Conservation (phyloP, 2,113 vertebrate genomes). For the Chloroceryle aenea region DNA sequence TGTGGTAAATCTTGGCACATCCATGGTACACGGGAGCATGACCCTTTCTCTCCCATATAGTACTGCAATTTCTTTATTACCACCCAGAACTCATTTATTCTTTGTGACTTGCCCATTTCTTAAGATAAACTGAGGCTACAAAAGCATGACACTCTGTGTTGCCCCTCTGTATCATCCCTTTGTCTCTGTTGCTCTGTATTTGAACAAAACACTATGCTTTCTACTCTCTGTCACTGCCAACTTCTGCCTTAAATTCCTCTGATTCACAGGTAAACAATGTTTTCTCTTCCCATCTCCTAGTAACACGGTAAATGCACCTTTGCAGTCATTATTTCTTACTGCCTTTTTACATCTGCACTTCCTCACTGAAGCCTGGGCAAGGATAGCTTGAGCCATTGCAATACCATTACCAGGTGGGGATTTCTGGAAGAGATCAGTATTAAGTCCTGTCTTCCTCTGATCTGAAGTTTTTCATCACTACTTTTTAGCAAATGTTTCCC, state of each 20-base stretch:
- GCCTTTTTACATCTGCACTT: neutral
- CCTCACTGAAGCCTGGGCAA: neutral
- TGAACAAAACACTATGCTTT: neutral
- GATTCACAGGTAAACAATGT: neutral
- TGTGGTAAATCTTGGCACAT: neutral
- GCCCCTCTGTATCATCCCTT: neutral
- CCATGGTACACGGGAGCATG: fast-evolving
- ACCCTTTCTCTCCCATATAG: neutral
- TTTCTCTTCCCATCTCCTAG: neutral
- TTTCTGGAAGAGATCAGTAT: neutral
- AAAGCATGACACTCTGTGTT: neutral
- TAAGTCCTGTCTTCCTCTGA: neutral
- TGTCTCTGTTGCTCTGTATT: neutral
- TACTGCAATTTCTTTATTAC: neutral
- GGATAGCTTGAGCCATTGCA: neutral
- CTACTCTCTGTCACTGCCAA: neutral
- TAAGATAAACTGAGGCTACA: neutral
- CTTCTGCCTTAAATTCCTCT: neutral
- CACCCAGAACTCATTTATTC: neutral
- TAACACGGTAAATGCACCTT: neutral
- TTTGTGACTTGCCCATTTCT: neutral
- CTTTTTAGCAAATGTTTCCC: neutral
- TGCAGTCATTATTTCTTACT: neutral
- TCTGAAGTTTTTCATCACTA: neutral
- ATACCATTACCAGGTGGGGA: neutral